Evolutionary conservation across 2,888 invertebrate species (phyloP), one percentile per base, ranked within the genome.

Genomic region (Synergus laeviventris): DNA sequence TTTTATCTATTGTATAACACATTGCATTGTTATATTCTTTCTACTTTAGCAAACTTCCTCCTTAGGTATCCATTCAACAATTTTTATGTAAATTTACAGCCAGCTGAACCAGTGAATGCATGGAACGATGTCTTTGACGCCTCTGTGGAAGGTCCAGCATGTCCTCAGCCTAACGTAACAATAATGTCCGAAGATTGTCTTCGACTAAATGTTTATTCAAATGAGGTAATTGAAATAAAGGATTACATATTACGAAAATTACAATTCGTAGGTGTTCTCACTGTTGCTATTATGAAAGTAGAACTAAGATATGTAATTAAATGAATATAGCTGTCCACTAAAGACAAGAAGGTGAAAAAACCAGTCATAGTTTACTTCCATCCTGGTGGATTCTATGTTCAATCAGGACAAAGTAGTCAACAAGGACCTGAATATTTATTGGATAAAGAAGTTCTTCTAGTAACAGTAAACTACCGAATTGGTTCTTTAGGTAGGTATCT

Each of bases 311-410:
- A 31, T 9, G 7, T 70, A 39, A n/a, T 36, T 38, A 74, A 16
- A 18, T 16, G 14, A 14, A 70, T 66, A 12, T n/a, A 75, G 66
- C 77, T 78, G 60, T 75, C 62, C 1, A 54, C 4, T 4, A 14
- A 16, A 31, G 42, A n/a, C 14, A 39, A 73, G 1, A 45, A 73
- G 31, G 54, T 60, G 7, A 76, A 73, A 38, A 82, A 91, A 14
- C 94, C 95, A 0, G 95, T 95, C 1, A 91, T 95, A 8, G 92
- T 95, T 0, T 94, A 92, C 88, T 92, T 95, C 78, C 95, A 95
- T 89, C 92, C 94, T 0, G 95, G 95, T 0, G 94, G 93, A n/a
- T 95, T 94, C 88, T 94, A 94, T 86, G 91, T 91, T 0, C 91
- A 91, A 36, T 93, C 94, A 0, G 94, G 93, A 0, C 93, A 93